Evolutionary conservation across 2,113 vertebrate species (phyloP), one percentile per base, ranked within the genome.

Genomic region (Melanerpes aurifrons): DNA sequence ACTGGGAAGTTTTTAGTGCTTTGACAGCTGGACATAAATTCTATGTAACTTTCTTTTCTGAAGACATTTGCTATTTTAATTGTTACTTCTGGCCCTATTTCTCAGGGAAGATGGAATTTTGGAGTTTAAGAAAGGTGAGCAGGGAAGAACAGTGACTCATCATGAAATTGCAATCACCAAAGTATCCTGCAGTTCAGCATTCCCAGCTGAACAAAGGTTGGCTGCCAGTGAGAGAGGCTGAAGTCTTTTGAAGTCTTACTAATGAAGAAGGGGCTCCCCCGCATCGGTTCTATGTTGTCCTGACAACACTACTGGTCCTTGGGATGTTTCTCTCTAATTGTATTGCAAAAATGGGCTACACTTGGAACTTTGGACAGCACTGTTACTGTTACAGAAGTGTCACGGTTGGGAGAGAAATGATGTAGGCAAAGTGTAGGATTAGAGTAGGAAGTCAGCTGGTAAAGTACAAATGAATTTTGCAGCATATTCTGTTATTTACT

Each of bases 81-180:
- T 96, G 92, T 96, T 96, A 95, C 95, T 98, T 97, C 96, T 97
- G 96, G 95, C 97, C 97, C 97, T 97, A 97, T 97, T 45, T 98
- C 97, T 98, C 98, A 98, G 98, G 98, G 97, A 98, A 96, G 97
- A 92, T 96, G 97, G 93, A 96, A 91, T 93, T 96, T 12, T 94
- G 92, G 89, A 92, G 95, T 97, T 95, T 94, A 93, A 97, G 87
- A 71, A 94, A 74, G 86, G 95, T 93, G 93, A 92, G 87, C 11
- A 8, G 68, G 76, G 62, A 96, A 97, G 95, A 96, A 92, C 86
- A 92, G 93, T 3, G 3, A 94, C 91, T 96, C 92, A 64, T 47
- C 78, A 28, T 5, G 31, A 95, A 96, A 82, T 92, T 92, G 92
- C 96, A 87, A 95, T 97, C 96, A 97, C 95, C 95, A 97, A 96